phyloP scores from a whole-genome alignment of 2,797 vertebrate species.

The Danio aesculapii region DNA sequence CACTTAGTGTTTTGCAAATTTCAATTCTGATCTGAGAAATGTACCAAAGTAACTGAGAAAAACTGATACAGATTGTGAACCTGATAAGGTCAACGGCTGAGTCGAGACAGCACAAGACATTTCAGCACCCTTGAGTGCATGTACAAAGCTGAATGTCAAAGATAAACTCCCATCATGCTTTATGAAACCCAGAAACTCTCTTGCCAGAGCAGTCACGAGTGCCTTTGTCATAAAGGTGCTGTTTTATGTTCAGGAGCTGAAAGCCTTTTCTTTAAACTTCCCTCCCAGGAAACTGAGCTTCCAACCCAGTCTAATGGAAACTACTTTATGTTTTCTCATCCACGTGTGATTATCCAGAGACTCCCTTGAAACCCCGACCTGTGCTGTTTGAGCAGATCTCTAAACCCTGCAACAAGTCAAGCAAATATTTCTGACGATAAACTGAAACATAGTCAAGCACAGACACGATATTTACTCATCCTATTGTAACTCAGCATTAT shows the following conservation, averaged over 20 bases:
- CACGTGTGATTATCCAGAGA: slow-evolving; percentile 36
- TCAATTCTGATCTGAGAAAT: no score
- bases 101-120: slow-evolving; percentile 1
- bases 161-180: background rate
- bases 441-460: slow-evolving; percentile 48
- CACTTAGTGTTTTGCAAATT: no score
- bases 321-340: slow-evolving; percentile 53
- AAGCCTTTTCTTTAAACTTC: background rate
- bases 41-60: background rate
- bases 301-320: slow-evolving; percentile 2
- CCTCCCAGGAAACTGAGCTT: slow-evolving; percentile 17
- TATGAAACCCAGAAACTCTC: background rate
- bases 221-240: slow-evolving; percentile 21
- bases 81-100: slow-evolving; percentile 35
- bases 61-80: slow-evolving; percentile 12
- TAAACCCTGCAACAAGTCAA: slow-evolving; percentile 46
- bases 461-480: slow-evolving; percentile 35
- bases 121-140: slow-evolving; percentile 3
- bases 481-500: slow-evolving; percentile 5
- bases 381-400: slow-evolving; percentile 24
- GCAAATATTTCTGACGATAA: slow-evolving; percentile 62
- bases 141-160: slow-evolving; percentile 26
- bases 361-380: background rate
- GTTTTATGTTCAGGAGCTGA: slow-evolving; percentile 20
- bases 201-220: background rate